Evolutionary conservation across 2,888 invertebrate species (phyloP).

Genomic region (Mythimna pallens): DNA sequence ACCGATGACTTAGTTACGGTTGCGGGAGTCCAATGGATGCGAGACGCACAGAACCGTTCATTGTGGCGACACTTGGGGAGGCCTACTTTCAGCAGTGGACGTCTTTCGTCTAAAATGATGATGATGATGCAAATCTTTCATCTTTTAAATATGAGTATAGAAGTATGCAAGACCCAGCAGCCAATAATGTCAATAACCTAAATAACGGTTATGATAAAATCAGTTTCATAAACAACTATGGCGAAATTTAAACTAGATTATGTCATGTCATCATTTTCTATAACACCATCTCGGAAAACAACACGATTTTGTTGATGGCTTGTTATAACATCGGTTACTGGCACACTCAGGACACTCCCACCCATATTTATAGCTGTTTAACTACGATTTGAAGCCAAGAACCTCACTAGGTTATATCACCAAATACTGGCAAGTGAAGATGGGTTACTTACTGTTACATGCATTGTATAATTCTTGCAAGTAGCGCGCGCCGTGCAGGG

Average conservation of each 20-base stretch:
- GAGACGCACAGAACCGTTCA: too few relatives aligned
- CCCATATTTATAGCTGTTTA: constrained; percentile 42
- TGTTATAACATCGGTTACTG: constrained; percentile 46
- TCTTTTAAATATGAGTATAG: too few relatives aligned
- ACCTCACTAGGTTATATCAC: constrained; percentile 44
- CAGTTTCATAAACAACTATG: too few relatives aligned
- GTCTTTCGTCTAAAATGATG: too few relatives aligned
- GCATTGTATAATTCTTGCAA: constrained; percentile 53
- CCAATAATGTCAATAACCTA: too few relatives aligned
- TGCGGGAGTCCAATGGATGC: too few relatives aligned
- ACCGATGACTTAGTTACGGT: too few relatives aligned
- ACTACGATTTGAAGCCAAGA: constrained; percentile 37
- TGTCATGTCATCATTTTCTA: background rate
- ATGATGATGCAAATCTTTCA: too few relatives aligned
- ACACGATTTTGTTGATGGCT: background rate
- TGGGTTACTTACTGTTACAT: constrained; percentile 34
- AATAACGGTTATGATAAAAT: too few relatives aligned
- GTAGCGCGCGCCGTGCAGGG: constrained; percentile 37
- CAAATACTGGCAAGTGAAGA: background rate
- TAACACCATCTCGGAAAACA: background rate
- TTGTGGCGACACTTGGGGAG: too few relatives aligned
- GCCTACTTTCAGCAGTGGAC: too few relatives aligned
- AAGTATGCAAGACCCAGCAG: too few relatives aligned
- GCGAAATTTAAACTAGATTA: constrained; percentile 6
- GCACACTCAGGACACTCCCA: constrained; percentile 4